Percentiles rank a stretch among this genome's conserved stretches.
Evolutionary conservation across 2,113 vertebrate species (phyloP).

Genomic region (Anas platyrhynchos): DNA sequence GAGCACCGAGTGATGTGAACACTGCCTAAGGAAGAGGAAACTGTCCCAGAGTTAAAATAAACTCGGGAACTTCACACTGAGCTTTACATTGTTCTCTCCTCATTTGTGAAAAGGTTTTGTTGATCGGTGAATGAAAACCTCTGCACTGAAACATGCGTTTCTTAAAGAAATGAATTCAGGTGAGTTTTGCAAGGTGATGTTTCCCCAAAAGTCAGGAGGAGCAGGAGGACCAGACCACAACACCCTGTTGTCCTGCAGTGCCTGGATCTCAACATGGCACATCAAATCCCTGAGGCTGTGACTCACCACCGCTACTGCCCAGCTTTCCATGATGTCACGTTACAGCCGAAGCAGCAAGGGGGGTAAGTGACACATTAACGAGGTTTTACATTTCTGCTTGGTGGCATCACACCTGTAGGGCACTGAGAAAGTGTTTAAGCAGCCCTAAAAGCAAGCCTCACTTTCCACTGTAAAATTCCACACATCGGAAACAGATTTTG

Average conservation of each 20-base stretch:
- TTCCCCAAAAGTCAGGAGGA: background rate
- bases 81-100: background rate
- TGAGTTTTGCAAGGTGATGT: background rate
- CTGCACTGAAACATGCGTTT: rapidly evolving
- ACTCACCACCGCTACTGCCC: background rate
- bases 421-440: background rate
- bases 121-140: background rate
- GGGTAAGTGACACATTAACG: background rate
- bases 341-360: background rate
- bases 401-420: background rate
- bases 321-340: background rate
- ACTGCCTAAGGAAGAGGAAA: background rate
- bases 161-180: background rate
- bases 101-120: background rate
- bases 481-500: background rate
- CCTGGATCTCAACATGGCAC: background rate
- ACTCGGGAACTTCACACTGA: background rate
- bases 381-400: background rate
- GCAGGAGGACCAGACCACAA: background rate
- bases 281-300: background rate
- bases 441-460: background rate
- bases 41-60: background rate
- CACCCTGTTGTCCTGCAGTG: background rate
- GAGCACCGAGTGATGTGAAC: too few relatives aligned
- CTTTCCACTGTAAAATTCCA: slow-evolving; percentile 2